phyloP scores from a whole-genome alignment of 1,140 invertebrate species.

The Drosophila kikkawai region DNA sequence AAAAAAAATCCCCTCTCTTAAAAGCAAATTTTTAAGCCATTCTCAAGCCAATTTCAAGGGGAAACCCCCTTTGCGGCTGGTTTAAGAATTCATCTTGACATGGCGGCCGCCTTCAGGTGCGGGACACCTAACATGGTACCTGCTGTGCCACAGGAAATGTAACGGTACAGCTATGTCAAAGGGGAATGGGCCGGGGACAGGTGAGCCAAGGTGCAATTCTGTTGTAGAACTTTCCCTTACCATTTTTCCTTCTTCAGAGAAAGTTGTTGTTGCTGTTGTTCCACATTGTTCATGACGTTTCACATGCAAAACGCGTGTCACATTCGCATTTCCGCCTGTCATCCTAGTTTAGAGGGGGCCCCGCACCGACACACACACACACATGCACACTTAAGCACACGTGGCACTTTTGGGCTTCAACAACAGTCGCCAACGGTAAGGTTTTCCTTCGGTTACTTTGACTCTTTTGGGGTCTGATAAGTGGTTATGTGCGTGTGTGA shows the following conservation, averaged over 20 bases:
- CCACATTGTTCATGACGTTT: slow-evolving; percentile 78
- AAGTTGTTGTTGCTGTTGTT: slow-evolving; percentile 3
- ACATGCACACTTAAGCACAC: slow-evolving; percentile 17
- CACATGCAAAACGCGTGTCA: slow-evolving; percentile 84
- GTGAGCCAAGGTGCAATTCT: slow-evolving; percentile 11
- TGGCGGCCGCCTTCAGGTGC: slow-evolving; percentile 24
- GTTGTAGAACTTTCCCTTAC: slow-evolving; percentile 31
- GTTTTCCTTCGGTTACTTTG: slow-evolving; percentile 74
- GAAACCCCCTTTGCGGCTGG: background rate
- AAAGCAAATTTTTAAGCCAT: background rate
- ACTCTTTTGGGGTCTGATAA: slow-evolving; percentile 63
- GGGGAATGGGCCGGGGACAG: background rate
- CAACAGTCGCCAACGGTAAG: slow-evolving; percentile 53
- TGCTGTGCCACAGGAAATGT: slow-evolving; percentile 49
- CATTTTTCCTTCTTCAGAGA: background rate
- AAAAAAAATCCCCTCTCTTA: fast-evolving
- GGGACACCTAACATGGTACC: slow-evolving; percentile 20
- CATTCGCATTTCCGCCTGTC: slow-evolving; percentile 82
- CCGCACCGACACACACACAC: background rate
- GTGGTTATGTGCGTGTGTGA: slow-evolving; percentile 53
- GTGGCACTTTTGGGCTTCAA: slow-evolving; percentile 72
- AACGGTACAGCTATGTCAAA: slow-evolving; percentile 11
- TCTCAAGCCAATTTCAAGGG: background rate
- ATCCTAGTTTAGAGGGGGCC: slow-evolving; percentile 66
- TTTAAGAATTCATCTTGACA: slow-evolving; percentile 14